These are phyloP conservation scores for Invenusta paracnida DNA, from an alignment of 2,888 invertebrate genomes.

Conservation along the genomic window DNA sequence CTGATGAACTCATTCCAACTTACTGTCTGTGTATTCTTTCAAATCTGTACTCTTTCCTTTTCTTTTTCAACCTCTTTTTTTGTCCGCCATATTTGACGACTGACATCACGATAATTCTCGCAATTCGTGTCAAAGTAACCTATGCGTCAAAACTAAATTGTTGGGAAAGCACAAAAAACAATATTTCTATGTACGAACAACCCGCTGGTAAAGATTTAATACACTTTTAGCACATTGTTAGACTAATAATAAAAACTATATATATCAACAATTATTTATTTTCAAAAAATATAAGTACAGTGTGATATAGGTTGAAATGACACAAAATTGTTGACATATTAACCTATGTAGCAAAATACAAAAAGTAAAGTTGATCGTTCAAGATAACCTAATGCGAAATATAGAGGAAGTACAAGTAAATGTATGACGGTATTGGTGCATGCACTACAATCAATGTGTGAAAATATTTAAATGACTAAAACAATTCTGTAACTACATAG, in stretches of 20 bases:
- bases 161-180: neutral
- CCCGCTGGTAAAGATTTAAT: neutral
- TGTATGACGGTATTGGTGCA: neutral
- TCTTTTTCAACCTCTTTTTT: too few species aligned
- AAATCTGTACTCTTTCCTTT: too few species aligned
- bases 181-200: neutral
- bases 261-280: neutral
- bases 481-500: constrained; percentile 21
- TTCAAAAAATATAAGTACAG: constrained; percentile 18
- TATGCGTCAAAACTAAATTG: constrained; percentile 5
- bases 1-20: too few species aligned
- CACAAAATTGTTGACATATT: neutral
- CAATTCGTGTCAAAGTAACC: constrained; percentile 18
- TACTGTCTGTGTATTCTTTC: too few species aligned
- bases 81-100: too few species aligned
- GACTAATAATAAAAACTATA: neutral
- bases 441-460: neutral
- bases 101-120: too few species aligned
- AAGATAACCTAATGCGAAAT: neutral
- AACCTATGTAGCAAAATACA: constrained; percentile 5
- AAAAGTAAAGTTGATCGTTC: neutral
- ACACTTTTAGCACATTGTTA: constrained; percentile 12
- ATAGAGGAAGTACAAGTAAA: constrained; percentile 27
- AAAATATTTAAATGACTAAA: neutral
- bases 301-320: constrained; percentile 8